Evolutionary conservation across 2,113 vertebrate genomes (phyloP).

Genomic region (Cynopterus brachyotis): DNA sequence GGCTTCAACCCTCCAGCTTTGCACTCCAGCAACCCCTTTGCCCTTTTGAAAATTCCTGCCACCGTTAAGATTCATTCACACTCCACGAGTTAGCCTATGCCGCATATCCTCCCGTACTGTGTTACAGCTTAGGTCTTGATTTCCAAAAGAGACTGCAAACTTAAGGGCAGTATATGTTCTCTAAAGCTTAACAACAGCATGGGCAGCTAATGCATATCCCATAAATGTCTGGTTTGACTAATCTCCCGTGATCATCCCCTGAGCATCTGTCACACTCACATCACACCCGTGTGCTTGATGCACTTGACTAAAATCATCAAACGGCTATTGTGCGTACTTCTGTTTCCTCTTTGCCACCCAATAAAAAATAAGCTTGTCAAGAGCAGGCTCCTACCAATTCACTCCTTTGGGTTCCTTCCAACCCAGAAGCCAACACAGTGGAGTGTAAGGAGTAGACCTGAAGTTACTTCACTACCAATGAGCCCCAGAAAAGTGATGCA

Average conservation of each 20-base stretch:
- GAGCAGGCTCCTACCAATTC: not conserved
- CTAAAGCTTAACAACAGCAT: not conserved
- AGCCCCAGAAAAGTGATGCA: not conserved
- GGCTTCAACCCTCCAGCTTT: not conserved
- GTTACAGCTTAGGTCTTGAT: not conserved
- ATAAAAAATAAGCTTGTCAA: not conserved
- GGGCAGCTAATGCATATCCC: not conserved
- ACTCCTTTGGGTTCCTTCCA: not conserved
- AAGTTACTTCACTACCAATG: not conserved
- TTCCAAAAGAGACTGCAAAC: not conserved
- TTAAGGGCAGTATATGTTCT: not conserved
- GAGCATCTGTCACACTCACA: not conserved
- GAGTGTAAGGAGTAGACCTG: not conserved
- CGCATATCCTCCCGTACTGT: not conserved
- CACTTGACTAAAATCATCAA: not conserved
- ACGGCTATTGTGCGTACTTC: not conserved
- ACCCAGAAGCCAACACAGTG: not conserved
- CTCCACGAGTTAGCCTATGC: not conserved
- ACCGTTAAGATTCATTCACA: not conserved
- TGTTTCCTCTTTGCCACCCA: not conserved
- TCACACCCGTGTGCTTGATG: not conserved
- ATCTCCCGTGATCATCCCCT: not conserved
- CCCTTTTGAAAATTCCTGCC: not conserved
- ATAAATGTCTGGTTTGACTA: not conserved
- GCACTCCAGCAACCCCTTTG: not conserved